Percentiles rank a stretch among this genome's conserved stretches.
Conservation (phyloP, 2,113 vertebrate genomes). For the Peucedramus taeniatus region DNA sequence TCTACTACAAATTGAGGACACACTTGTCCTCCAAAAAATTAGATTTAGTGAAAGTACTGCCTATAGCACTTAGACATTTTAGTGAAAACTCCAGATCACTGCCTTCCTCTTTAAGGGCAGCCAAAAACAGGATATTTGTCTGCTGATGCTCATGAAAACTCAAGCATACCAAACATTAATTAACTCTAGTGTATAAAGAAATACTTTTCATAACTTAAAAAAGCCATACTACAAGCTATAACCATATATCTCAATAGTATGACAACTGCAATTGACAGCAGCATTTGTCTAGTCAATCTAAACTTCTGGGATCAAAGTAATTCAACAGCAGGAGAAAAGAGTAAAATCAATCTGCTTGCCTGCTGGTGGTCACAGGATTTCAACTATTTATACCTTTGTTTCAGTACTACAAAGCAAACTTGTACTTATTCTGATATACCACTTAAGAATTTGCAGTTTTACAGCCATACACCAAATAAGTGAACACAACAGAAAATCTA, state of each 20-base stretch:
- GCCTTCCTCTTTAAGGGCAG: background rate
- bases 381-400: background rate
- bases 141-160: background rate
- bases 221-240: background rate
- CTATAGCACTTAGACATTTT: background rate
- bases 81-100: background rate
- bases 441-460: background rate
- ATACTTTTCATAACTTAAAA: background rate
- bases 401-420: background rate
- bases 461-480: background rate
- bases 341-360: background rate
- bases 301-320: background rate
- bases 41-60: background rate
- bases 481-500: background rate
- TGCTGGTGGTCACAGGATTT: background rate
- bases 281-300: background rate
- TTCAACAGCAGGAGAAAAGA: background rate
- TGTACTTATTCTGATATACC: background rate
- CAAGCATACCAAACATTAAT: background rate
- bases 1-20: background rate
- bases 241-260: background rate
- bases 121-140: background rate
- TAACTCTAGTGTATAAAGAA: background rate
- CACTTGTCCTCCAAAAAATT: background rate
- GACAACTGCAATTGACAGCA: background rate